A percentile compares a stretch with the other conserved stretches of the same genome.
These are phyloP conservation scores for Psittacus erithacus DNA, from an alignment of 2,113 vertebrate species.

Conservation along the genomic window DNA sequence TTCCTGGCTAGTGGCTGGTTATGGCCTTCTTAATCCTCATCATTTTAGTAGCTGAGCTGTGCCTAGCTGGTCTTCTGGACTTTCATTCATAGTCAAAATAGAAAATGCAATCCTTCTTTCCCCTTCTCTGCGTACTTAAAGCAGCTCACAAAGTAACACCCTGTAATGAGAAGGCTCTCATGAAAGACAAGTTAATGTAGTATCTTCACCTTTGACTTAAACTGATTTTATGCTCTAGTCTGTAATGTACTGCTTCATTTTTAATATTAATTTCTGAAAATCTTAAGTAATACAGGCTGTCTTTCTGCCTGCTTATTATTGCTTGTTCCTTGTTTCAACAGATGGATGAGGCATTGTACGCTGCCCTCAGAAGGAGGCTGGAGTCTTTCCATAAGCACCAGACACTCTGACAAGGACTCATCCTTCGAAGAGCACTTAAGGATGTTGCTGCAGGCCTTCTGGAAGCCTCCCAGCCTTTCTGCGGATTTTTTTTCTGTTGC, in stretches of 20 bases:
- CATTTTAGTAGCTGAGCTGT: not conserved
- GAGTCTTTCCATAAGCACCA: not conserved
- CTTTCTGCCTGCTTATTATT: not conserved
- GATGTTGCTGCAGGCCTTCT: not conserved
- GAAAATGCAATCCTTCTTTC: not conserved
- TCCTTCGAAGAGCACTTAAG: not conserved
- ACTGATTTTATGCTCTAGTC: not conserved
- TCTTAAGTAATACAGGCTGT: not conserved
- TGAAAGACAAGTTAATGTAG: not conserved
- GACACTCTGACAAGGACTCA: not conserved
- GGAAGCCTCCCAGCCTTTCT: not conserved
- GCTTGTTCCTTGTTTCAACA: not conserved
- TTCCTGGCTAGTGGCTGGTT: not conserved
- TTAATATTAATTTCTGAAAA: not conserved
- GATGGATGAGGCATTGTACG: rapidly evolving
- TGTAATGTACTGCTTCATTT: not conserved
- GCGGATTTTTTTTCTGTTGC: not conserved
- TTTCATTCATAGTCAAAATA: not conserved
- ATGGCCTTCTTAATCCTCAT: not conserved
- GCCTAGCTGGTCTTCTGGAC: not conserved
- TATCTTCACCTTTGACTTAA: not conserved
- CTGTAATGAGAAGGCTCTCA: not conserved
- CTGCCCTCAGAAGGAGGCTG: not conserved
- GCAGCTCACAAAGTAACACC: not conserved
- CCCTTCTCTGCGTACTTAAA: not conserved